Evolutionary conservation across 1,140 invertebrate genomes (phyloP), one percentile per base, ranked within the genome.

Genomic region (Plectus sambesii): DNA sequence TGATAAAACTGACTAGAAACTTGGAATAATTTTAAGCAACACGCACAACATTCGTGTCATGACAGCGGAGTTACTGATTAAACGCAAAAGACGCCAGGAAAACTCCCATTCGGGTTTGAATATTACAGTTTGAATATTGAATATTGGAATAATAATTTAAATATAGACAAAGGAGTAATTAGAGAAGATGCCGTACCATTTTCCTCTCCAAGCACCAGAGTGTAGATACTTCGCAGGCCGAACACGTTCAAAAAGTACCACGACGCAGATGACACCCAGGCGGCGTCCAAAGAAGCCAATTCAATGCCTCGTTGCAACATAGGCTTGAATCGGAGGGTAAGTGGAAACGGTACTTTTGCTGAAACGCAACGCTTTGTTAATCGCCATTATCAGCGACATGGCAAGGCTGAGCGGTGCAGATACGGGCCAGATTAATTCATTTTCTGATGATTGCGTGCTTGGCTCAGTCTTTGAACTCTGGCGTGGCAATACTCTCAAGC

Each of bases 241-340:
- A 99, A 99, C 0, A 99, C 89, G 74, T 99, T 99, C 0, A 99
- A 78, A 70, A 99, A 98, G 74, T 99, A 99, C 94, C 94, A 99
- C 0, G 92, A 98, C 3, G 90, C 93, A 1, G 90, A 97, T 1
- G 92, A 97, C 0, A 99, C 94, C 94, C 93, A 99, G 8, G 92
- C 88, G 19, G 94, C 90, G 75, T 99, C 93, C 29, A 99, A 69
- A 23, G 89, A 90, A 5, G 80, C 77, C 24, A 99, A 73, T 72
- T 99, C 92, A 47, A 99, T 84, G 30, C 94, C 94, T 66, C 93
- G 76, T 76, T 99, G 94, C 47, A 99, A 75, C 94, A 99, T 99
- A 2, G 92, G 89, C 71, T 99, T 99, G 69, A 98, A 99, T 24
- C 92, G 79, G 24, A 97, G 74, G 0, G 94, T 99, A 41, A 99